A percentile compares a stretch with the other conserved stretches of the same genome.
These are phyloP conservation scores for Schrankia costaestrigalis DNA, from an alignment of 2,888 invertebrate species.

Conservation along the genomic window DNA sequence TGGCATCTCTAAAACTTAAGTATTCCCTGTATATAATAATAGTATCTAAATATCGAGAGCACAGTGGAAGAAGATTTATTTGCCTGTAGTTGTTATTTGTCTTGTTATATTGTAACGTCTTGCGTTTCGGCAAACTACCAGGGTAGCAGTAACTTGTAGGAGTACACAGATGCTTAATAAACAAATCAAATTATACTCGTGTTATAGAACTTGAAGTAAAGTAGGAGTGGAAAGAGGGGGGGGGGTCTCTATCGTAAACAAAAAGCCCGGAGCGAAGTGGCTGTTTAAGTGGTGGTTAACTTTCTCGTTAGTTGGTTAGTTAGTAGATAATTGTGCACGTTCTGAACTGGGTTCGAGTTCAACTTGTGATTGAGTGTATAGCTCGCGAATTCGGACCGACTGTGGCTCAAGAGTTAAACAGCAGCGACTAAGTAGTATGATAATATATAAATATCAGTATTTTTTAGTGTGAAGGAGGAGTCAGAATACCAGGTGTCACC, in stretches of 20 bases:
- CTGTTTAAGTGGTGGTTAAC: constrained; percentile 37
- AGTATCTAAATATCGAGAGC: constrained; percentile 5
- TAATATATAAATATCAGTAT: too few species aligned
- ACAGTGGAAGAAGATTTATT: background rate
- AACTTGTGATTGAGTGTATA: constrained; percentile 41
- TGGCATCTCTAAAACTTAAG: too few species aligned
- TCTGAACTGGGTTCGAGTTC: constrained; percentile 33
- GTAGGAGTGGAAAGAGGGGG: too few species aligned
- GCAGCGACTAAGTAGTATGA: too few species aligned
- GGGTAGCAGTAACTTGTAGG: constrained; percentile 15
- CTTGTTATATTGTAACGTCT: background rate
- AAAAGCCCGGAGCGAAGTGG: constrained; percentile 28
- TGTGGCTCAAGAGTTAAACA: constrained; percentile 11
- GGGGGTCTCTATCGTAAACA: constrained; percentile 34
- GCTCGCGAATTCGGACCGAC: constrained; percentile 22
- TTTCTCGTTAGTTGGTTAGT: constrained; percentile 39
- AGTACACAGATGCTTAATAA: constrained; percentile 23
- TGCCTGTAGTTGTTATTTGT: too few species aligned
- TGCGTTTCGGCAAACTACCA: constrained; percentile 7
- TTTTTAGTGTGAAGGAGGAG: too few species aligned
- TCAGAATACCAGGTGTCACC: too few species aligned
- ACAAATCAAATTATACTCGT: constrained; percentile 26
- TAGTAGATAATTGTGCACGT: constrained; percentile 43
- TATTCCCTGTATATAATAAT: constrained; percentile 12
- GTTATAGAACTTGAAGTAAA: constrained; percentile 16